These are phyloP conservation scores for Patiria miniata DNA, from an alignment of 35 echinoderm and acorn worm genomes.

Conservation along the genomic window DNA sequence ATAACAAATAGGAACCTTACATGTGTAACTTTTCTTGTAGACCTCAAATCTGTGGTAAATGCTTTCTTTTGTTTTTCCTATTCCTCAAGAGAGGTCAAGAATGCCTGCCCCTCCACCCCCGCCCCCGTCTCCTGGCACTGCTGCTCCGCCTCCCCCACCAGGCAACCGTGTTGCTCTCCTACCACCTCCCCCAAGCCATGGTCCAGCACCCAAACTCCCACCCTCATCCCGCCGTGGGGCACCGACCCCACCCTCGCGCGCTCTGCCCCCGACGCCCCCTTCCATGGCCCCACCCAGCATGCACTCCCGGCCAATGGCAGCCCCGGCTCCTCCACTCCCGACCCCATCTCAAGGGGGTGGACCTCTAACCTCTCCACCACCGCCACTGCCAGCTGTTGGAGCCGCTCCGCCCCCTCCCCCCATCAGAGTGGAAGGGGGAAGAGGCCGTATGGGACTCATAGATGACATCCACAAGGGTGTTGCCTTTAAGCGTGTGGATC, in stretches of 20 bases:
- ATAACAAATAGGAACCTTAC: no score
- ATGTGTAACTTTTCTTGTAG: no score
- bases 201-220: conserved; percentile 38
- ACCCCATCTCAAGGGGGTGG: conserved; percentile 1
- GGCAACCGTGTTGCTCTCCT: conserved; percentile 28
- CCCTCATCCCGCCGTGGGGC: conserved; percentile 25
- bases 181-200: conserved; percentile 41
- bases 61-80: background rate
- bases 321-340: conserved; percentile 40
- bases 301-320: background rate
- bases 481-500: conserved; percentile 59
- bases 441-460: conserved; percentile 36
- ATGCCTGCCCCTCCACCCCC: conserved; percentile 38
- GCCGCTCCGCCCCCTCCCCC: conserved; percentile 57
- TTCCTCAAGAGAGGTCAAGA: background rate
- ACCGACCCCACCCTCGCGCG: conserved; percentile 36
- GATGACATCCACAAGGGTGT: conserved; percentile 56
- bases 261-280: conserved; percentile 51
- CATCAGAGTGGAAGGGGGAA: background rate
- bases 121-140: conserved; percentile 30
- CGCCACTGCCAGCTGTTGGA: conserved; percentile 45
- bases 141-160: conserved; percentile 47
- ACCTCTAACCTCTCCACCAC: conserved; percentile 42
- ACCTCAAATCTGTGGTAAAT: no score
- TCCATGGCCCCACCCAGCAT: conserved; percentile 30